These are phyloP conservation scores for Dasyurus viverrinus DNA, from an alignment of 2,113 vertebrate species.

Conservation along the genomic window DNA sequence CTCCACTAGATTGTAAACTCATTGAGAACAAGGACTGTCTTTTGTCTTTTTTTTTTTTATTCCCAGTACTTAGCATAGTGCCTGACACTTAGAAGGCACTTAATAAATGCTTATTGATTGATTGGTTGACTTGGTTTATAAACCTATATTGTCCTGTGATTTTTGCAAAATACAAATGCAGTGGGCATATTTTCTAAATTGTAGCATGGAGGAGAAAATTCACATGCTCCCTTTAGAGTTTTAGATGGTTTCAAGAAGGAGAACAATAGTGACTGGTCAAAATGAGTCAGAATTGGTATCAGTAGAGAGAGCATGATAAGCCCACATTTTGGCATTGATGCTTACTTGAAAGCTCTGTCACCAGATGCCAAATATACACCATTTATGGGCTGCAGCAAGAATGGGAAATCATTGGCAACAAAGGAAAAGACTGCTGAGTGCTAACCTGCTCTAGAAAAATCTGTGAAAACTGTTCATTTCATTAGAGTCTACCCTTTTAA, in stretches of 20 bases:
- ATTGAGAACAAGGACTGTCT: not conserved
- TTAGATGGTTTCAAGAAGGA: not conserved
- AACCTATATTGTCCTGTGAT: not conserved
- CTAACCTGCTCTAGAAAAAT: not conserved
- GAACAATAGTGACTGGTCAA: not conserved
- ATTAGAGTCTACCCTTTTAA: not conserved
- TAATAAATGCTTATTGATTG: not conserved
- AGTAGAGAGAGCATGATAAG: not conserved
- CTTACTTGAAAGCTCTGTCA: not conserved
- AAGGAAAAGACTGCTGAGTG: not conserved
- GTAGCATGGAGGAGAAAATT: not conserved
- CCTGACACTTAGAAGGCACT: not conserved
- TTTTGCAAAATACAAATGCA: not conserved
- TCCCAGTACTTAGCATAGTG: not conserved
- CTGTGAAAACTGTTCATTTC: not conserved
- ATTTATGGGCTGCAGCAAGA: not conserved
- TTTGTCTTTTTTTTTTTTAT: not conserved
- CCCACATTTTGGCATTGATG: not conserved
- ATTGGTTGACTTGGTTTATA: not conserved
- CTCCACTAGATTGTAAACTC: not conserved
- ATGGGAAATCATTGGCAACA: not conserved
- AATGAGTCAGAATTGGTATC: not conserved
- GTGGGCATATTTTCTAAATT: not conserved
- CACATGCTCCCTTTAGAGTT: not conserved
- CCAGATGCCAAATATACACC: not conserved